Percentiles rank a stretch among this genome's conserved stretches.
phyloP scores from a whole-genome alignment of 2,888 invertebrate species.

The Molanna angustata region DNA sequence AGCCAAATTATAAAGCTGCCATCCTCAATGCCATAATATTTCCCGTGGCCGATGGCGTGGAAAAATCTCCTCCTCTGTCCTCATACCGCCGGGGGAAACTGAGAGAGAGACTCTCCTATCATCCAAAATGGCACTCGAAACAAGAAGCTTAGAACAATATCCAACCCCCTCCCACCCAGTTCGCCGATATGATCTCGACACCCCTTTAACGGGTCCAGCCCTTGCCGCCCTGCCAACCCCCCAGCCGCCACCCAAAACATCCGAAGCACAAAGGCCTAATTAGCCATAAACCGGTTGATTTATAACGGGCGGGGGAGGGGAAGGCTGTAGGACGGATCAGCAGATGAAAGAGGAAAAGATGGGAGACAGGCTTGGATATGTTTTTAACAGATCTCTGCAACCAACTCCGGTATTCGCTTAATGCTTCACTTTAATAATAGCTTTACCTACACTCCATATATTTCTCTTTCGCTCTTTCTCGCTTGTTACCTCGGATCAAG shows the following conservation, averaged over 20 bases:
- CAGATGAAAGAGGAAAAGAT: slow-evolving; percentile 31
- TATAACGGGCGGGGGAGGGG: slow-evolving; percentile 49
- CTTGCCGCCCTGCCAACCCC: slow-evolving; percentile 8
- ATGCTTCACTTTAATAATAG: no score
- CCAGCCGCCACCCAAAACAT: slow-evolving; percentile 29
- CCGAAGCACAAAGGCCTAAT: slow-evolving; percentile 50
- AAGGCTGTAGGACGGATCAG: slow-evolving; percentile 30
- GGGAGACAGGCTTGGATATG: slow-evolving; percentile 28
- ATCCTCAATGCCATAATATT: slow-evolving; percentile 25
- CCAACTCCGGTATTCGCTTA: no score
- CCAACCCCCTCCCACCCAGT: slow-evolving; percentile 20
- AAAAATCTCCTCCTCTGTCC: slow-evolving; percentile 22
- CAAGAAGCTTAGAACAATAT: slow-evolving; percentile 31
- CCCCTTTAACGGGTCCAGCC: slow-evolving; percentile 21
- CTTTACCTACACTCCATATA: no score
- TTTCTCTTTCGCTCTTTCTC: background rate
- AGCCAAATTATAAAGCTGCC: slow-evolving; percentile 22
- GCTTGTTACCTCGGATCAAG: no score
- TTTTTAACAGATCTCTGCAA: slow-evolving; percentile 20
- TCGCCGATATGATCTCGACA: slow-evolving; percentile 29
- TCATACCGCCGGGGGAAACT: background rate
- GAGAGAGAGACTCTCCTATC: slow-evolving; percentile 23
- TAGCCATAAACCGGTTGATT: slow-evolving; percentile 65
- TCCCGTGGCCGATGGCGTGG: slow-evolving; percentile 24
- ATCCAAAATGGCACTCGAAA: slow-evolving; percentile 32